phyloP scores from a whole-genome alignment of 2,888 invertebrate species.

The Dastarcus helophoroides region DNA sequence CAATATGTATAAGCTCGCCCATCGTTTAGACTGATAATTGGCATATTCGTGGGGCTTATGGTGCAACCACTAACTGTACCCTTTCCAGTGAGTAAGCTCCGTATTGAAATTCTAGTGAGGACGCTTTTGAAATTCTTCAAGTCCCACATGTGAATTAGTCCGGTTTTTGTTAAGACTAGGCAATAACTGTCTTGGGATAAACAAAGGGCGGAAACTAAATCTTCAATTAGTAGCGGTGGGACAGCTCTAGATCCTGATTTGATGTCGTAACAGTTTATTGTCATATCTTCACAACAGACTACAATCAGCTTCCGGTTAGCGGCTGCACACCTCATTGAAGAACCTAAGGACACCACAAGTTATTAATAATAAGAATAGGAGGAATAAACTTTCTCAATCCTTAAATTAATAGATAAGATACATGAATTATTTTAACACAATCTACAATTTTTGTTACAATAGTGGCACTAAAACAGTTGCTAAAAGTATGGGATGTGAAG shows the following conservation, averaged over 20 bases:
- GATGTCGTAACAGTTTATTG: conserved; percentile 51
- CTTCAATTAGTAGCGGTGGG: conserved; percentile 45
- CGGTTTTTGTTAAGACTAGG: conserved; percentile 45
- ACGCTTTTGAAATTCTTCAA: conserved; percentile 40
- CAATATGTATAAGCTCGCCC: conserved; percentile 79
- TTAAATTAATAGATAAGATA: no score
- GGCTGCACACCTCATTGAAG: conserved; percentile 47
- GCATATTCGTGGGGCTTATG: conserved; percentile 53
- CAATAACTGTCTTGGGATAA: conserved; percentile 39
- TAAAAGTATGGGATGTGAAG: no score
- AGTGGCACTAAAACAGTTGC: no score
- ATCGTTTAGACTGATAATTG: conserved; percentile 72
- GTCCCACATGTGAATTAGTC: conserved; percentile 49
- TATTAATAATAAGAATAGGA: conserved; percentile 3
- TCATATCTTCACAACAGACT: conserved; percentile 56
- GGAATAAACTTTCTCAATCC: no score
- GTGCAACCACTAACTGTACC: conserved; percentile 48
- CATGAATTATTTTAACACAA: no score
- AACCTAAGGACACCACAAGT: conserved; percentile 35
- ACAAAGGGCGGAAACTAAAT: conserved; percentile 47
- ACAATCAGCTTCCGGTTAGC: conserved; percentile 49
- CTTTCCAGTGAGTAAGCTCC: conserved; percentile 46
- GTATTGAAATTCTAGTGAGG: conserved; percentile 47
- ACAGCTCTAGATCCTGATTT: conserved; percentile 38
- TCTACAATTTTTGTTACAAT: no score